Evolutionary conservation across 2,113 vertebrate genomes (phyloP).

Genomic region (Gobiocypris rarus): DNA sequence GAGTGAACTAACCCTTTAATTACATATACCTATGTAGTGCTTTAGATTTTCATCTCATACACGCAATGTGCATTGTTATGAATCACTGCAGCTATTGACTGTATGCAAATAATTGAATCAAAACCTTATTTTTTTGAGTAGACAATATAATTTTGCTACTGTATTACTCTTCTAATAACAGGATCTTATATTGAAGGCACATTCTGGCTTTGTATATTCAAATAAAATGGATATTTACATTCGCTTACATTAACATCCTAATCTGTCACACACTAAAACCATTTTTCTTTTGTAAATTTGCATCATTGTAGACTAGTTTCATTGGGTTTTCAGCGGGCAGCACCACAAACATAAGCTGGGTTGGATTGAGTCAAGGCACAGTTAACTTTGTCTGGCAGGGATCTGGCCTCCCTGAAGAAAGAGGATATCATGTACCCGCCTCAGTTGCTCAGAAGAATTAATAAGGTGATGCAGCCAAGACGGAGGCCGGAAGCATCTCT

Average conservation of each 20-base stretch:
- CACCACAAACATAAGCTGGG: background rate
- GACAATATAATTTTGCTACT: background rate
- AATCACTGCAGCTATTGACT: background rate
- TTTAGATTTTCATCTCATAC: background rate
- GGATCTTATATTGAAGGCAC: background rate
- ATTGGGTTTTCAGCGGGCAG: background rate
- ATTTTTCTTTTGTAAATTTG: background rate
- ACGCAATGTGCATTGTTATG: background rate
- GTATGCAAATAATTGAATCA: background rate
- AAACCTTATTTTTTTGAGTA: background rate
- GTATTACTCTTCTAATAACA: background rate
- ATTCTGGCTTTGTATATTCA: background rate
- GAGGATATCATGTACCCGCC: constrained; percentile 50
- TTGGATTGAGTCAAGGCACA: background rate
- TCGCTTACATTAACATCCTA: background rate
- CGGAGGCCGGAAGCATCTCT: constrained; percentile 46
- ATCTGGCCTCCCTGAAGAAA: constrained; percentile 43
- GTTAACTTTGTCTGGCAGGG: background rate
- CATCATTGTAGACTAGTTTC: background rate
- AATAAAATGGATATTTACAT: too few species aligned
- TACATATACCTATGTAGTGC: too few species aligned
- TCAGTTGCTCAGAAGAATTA: constrained; percentile 48
- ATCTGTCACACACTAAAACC: background rate
- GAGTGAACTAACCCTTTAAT: too few species aligned
- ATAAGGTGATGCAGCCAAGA: constrained; percentile 39